Evolutionary conservation across 1,140 invertebrate genomes (phyloP), one percentile per base, ranked within the genome.

Genomic region (Babylonia areolata): DNA sequence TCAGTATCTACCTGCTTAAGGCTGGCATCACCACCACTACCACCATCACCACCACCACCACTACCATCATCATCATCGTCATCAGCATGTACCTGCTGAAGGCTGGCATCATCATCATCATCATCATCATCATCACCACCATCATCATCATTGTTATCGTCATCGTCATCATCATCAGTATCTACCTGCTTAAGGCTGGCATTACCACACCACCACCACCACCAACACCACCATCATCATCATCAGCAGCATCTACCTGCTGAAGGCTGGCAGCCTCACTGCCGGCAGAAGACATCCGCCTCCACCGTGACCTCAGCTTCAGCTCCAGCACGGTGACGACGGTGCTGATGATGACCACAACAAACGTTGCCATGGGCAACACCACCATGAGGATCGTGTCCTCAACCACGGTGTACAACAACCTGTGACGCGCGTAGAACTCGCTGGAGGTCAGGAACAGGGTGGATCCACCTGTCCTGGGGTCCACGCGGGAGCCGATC

Each of bases 321-420:
- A 82, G 81, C 54, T 69, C 35, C 12, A 82, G n/a, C 33, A 82
- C 81, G 40, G 81, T 82, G 81, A 58, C 58, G 37, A 51, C 81
- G 23, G 81, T 82, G 58, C 46, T 33, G 15, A 69, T 12, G 54
- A 31, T 23, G 37, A 82, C 81, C 2, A 82, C 58, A 3, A 39
- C 39, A 35, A 82, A 82, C 0, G 81, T 82, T 17, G 39, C 1
- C 35, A 82, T 15, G 20, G 81, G 64, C 28, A 69, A 17, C 5
- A 69, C 35, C 11, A 79, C 35, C 77, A 69, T 82, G 46, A 82
- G 35, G 35, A 39, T 0, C 2, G 20, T 35, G 54, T 40, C 33
- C 35, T 69, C 33, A 0, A 82, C 39, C 31, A 82, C 33, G 33
- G 54, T n/a, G 64, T 69, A 64, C 31, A 82, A 31, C 54, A 82